phyloP scores from a whole-genome alignment of 2,888 invertebrate species.

The Sympetrum striolatum region DNA sequence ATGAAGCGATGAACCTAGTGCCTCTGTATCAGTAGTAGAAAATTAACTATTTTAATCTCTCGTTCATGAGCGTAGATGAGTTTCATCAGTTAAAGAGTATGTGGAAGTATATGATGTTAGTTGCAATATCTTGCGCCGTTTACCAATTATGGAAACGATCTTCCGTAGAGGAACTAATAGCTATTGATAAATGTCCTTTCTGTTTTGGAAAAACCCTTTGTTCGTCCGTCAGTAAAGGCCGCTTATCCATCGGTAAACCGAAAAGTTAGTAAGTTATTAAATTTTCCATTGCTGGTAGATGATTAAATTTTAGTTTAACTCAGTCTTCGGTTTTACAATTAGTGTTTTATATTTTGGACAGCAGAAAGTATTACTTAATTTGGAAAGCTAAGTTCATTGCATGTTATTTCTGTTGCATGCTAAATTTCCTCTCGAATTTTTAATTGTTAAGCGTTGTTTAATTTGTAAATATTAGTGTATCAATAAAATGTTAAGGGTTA shows the following conservation, averaged over 20 bases:
- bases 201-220: constrained; percentile 11
- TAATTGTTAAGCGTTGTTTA: too few species aligned
- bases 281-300: neutral
- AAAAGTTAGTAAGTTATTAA: neutral
- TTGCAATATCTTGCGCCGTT: neutral
- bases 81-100: neutral
- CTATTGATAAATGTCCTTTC: constrained; percentile 14
- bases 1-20: too few species aligned
- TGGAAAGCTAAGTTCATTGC: neutral
- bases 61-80: too few species aligned
- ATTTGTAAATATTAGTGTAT: too few species aligned
- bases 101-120: constrained; percentile 1
- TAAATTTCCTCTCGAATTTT: too few species aligned
- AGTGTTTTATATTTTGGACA: neutral
- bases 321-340: too few species aligned
- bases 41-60: too few species aligned
- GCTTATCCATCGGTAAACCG: neutral
- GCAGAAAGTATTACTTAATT: neutral
- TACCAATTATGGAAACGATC: constrained; percentile 9
- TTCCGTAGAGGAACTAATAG: neutral
- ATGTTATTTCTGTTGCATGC: too few species aligned
- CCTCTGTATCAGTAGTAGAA: too few species aligned
- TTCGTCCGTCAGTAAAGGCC: neutral
- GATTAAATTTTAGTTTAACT: too few species aligned
- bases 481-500: too few species aligned